Evolutionary conservation across 2,113 vertebrate species (phyloP), one percentile per base, ranked within the genome.

Genomic region (Atrichornis clamosus): DNA sequence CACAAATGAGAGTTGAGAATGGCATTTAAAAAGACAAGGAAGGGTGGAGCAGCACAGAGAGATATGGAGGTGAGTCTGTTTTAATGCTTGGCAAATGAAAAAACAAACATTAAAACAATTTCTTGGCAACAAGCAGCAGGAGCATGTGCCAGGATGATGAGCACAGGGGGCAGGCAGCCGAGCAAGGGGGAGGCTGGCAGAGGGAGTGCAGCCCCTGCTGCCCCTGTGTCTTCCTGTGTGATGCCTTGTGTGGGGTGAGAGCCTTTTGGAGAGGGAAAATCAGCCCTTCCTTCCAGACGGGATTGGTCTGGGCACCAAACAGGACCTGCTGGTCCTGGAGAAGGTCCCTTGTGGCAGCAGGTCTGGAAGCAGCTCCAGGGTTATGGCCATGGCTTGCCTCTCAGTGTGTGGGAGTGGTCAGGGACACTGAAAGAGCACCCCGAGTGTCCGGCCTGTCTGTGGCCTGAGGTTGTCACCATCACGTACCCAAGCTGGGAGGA

Each of bases 361-460:
- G 15, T 73, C 32, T 47, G 70, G 80, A 59, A 53, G 59, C 32
- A 83, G 32, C 65, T 63, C 22, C 15, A 13, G 55, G 30, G 14
- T 46, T n/a, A 24, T 37, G 73, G 32, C 72, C 3, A 3, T n/a
- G 63, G 59, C 21, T 93, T 42, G 12, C 13, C 52, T 53, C 37
- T 49, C 1, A 8, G 53, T 9, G 23, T 16, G 39, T 4, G 13
- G 70, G 20, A 73, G 30, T 0, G 22, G 47, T 30, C 37, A 39
- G 1, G 3, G 77, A 10, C 11, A 12, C 46, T 22, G 23, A 27
- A 67, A 39, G 56, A 75, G 10, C 53, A 47, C 7, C 47, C 37
- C 42, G 28, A 0, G 2, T 0, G 1, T 33, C 8, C 1, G 2
- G 28, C 37, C 6, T 50, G n/a, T 58, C 20, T 22, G 56, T 75